Conservation (phyloP, 1,140 invertebrate genomes). For the Lethrus apterus region DNA sequence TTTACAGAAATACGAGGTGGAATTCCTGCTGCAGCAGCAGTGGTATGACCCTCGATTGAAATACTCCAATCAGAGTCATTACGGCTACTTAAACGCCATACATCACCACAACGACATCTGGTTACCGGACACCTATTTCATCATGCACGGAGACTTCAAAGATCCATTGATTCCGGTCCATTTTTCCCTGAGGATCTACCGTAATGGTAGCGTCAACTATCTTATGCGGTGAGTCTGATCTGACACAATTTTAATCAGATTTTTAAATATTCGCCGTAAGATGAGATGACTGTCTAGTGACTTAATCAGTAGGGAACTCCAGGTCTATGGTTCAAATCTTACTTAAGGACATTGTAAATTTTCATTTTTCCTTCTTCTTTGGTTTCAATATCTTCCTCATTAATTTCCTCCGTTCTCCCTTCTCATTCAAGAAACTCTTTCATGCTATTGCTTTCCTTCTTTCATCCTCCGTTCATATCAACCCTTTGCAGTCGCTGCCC, state of each 20-base stretch:
- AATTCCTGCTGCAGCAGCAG: slow-evolving; percentile 83
- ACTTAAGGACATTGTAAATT: no score
- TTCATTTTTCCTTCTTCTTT: no score
- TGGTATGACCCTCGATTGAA: slow-evolving; percentile 82
- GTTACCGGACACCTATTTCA: slow-evolving; percentile 90
- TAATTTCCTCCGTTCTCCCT: no score
- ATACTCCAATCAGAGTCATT: slow-evolving; percentile 77
- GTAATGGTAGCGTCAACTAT: slow-evolving; percentile 88
- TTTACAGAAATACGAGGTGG: slow-evolving; percentile 87
- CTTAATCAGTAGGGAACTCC: no score
- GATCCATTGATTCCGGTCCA: slow-evolving; percentile 84
- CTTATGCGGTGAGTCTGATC: slow-evolving; percentile 68
- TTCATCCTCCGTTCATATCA: no score
- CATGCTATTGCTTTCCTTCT: no score
- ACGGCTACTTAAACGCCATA: slow-evolving; percentile 82
- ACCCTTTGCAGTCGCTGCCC: no score
- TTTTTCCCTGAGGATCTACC: slow-evolving; percentile 81
- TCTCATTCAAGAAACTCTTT: no score
- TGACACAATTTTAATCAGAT: not conserved
- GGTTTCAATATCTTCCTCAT: no score
- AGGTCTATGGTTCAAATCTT: no score
- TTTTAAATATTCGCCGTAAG: not conserved
- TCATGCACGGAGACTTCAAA: slow-evolving; percentile 92
- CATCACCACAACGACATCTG: slow-evolving; percentile 84
- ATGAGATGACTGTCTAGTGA: no score